phyloP scores from a whole-genome alignment of 1,140 invertebrate genomes.

The Cardiocondyla obscurior region DNA sequence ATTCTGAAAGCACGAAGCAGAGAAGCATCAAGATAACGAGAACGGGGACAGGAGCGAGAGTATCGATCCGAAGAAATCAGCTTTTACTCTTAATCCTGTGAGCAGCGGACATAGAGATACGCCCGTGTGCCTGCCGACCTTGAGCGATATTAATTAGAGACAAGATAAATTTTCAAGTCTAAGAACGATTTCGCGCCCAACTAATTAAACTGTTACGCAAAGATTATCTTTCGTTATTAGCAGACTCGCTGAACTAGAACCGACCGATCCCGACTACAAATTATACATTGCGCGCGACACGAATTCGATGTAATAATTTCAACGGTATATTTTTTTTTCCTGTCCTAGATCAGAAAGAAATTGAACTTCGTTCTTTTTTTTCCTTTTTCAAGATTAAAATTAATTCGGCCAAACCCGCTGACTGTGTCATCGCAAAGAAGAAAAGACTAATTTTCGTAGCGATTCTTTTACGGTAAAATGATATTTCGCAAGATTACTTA shows the following conservation, averaged over 20 bases:
- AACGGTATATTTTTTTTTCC: background rate
- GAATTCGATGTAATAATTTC: background rate
- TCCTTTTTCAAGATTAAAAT: background rate
- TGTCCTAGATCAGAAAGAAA: background rate
- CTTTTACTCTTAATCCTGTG: constrained; percentile 51
- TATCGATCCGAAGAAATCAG: constrained; percentile 60
- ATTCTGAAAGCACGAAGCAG: background rate
- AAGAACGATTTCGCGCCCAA: constrained; percentile 8
- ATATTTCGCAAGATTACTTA: background rate
- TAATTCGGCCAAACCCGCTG: background rate
- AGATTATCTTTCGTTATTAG: background rate
- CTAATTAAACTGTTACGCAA: background rate
- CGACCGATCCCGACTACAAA: background rate
- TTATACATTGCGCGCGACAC: background rate
- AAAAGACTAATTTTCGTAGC: no score
- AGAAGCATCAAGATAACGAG: background rate
- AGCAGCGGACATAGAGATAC: background rate
- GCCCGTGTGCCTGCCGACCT: constrained; percentile 41
- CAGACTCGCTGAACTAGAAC: background rate
- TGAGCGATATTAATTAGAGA: constrained; percentile 60
- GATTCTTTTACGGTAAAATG: no score
- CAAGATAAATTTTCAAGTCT: constrained; percentile 9
- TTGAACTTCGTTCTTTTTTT: background rate
- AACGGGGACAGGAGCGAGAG: background rate
- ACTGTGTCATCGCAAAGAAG: no score